Base-by-base conservation (phyloP, 2,113 vertebrate genomes). In the Pterocles gutturalis region DNA sequence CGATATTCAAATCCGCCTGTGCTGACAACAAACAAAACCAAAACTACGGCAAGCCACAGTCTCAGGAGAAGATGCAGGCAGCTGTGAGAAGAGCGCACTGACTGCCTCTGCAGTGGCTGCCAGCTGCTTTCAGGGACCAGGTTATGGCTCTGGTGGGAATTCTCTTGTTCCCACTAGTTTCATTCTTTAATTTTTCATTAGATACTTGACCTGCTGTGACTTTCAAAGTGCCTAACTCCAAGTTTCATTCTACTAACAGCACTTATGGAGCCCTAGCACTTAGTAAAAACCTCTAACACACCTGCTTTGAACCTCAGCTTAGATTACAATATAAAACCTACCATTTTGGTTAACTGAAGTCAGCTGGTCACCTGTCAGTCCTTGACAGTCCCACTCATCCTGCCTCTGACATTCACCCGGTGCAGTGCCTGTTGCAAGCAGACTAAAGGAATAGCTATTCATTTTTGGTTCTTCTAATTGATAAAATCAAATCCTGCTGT, bases 111-210 rank as follows among this genome's bases (percentile, higher is more conserved):
- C 7, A 1, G 73, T 46, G 67, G 58, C 62, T 55, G 78, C 72
- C 0, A 0, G 3, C 81, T 91, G 88, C 92, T 85, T 77, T 82
- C 85, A 88, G 75, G 36, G 69, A 64, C 29, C 0, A 0, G 15
- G 34, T 83, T 22, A 26, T 41, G n/a, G 57, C 78, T 85, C 66
- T 84, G 78, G 17, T 66, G 78, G 65, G 82, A 92, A 11, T 55
- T 83, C 57, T 72, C 55, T 33, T 38, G 48, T 14, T 93, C 55
- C 43, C 26, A 20, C 70, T 94, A 55, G 87, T 72, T 89, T 64
- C 0, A 5, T 34, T 71, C 90, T 79, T 95, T 33, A 73, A 64
- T 87, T 94, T 94, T 87, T 64, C 78, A 88, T 90, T 82, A 83
- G 75, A 43, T 57, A 72, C 26, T 75, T 0, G 0, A 85, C 69